Conservation (phyloP, 2,888 invertebrate species). For the Elmis aenea region DNA sequence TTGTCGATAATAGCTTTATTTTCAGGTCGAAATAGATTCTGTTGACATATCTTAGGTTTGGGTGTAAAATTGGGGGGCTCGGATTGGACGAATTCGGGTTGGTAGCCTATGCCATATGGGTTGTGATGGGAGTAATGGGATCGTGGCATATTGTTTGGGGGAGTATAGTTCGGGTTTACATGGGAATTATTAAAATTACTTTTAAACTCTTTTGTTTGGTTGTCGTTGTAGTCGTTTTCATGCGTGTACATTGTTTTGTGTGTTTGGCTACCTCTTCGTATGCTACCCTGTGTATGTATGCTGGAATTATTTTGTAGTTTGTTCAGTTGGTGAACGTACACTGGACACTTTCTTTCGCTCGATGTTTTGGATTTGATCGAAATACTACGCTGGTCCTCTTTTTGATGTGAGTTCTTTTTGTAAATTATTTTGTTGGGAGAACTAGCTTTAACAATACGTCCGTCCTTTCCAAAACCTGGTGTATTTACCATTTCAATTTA, state of each 20-base stretch:
- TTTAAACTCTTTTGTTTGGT: conserved; percentile 3
- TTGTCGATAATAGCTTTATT: conserved; percentile 30
- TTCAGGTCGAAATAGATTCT: conserved; percentile 13
- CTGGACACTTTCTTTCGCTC: conserved; percentile 6
- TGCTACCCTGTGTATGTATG: not conserved
- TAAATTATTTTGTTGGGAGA: not conserved
- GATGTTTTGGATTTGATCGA: conserved; percentile 1
- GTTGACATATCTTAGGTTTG: conserved; percentile 7
- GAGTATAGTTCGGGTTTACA: not conserved
- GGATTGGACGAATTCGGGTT: no score
- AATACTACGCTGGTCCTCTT: conserved; percentile 1
- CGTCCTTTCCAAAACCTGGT: no score
- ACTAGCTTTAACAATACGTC: no score
- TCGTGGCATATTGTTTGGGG: conserved; percentile 1
- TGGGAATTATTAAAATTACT: conserved; percentile 9
- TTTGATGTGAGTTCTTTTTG: not conserved
- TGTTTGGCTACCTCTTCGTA: no score
- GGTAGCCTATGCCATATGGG: no score
- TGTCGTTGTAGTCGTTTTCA: conserved; percentile 10
- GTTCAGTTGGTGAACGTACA: conserved; percentile 14
- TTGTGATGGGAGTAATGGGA: not conserved
- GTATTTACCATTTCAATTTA: no score
- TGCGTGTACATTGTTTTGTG: no score
- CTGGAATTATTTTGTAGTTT: conserved; percentile 2
- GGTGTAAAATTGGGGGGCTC: not conserved